These are phyloP conservation scores for Zosterops borbonicus DNA, from an alignment of 2,113 vertebrate genomes.

Conservation along the genomic window DNA sequence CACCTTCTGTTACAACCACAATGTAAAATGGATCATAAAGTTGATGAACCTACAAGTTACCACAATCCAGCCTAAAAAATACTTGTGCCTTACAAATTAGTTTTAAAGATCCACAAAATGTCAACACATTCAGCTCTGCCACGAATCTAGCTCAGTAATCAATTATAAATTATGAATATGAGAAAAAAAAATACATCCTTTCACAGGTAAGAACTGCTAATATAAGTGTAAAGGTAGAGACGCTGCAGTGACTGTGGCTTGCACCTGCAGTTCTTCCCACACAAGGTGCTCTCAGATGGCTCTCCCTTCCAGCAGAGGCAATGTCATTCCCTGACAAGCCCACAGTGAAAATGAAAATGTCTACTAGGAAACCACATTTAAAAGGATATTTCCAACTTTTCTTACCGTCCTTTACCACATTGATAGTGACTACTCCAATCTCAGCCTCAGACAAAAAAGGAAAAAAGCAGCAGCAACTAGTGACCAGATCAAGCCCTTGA, in stretches of 20 bases:
- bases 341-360: neutral
- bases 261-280: neutral
- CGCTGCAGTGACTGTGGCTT: neutral
- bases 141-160: neutral
- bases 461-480: neutral
- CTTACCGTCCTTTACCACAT: neutral
- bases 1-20: neutral
- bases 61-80: neutral
- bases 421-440: neutral
- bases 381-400: neutral
- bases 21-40: neutral
- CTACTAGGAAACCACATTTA: neutral
- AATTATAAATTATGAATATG: neutral
- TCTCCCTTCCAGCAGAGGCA: neutral
- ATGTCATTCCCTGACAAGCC: neutral
- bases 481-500: neutral
- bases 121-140: neutral
- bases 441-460: neutral
- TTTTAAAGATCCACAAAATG: neutral
- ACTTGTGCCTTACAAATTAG: neutral
- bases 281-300: neutral
- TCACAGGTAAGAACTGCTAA: neutral
- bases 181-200: neutral
- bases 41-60: neutral
- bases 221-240: neutral